Conservation (phyloP, 2,888 invertebrate species). For the Calliphora vomitoria region DNA sequence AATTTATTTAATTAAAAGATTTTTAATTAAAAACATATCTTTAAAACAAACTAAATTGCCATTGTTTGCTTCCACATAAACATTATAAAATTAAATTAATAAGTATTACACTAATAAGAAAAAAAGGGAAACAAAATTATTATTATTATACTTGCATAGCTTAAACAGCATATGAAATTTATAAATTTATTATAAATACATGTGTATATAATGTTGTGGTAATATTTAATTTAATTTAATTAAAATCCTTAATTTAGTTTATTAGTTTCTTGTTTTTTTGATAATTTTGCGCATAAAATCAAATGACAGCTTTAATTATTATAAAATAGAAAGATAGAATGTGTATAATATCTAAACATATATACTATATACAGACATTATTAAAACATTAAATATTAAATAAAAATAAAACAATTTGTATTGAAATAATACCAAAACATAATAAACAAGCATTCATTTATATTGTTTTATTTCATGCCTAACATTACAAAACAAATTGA, state of each 20-base stretch:
- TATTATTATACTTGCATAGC: too few species aligned
- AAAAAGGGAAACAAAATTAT: not conserved
- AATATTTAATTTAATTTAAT: too few species aligned
- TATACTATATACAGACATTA: not conserved
- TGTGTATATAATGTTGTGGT: too few species aligned
- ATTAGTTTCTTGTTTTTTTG: constrained; percentile 4
- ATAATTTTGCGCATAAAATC: constrained; percentile 66
- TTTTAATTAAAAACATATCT: constrained; percentile 63
- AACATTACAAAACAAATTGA: not conserved
- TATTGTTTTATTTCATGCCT: constrained; percentile 47
- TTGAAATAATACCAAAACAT: constrained; percentile 38
- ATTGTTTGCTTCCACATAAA: constrained; percentile 50
- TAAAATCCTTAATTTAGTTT: not conserved
- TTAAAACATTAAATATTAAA: constrained; percentile 21
- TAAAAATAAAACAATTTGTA: constrained; percentile 23
- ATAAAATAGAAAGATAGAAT: constrained; percentile 38
- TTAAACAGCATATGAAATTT: not conserved
- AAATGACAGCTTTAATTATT: constrained; percentile 71
- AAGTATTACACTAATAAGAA: not conserved
- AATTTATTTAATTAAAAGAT: constrained; percentile 14
- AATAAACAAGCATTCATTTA: not conserved
- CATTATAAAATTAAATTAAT: not conserved
- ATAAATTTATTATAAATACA: too few species aligned
- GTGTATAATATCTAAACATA: constrained; percentile 26
- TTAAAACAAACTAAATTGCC: constrained; percentile 47